phyloP scores from a whole-genome alignment of 2,797 vertebrate species.

The Melanotaenia trifasciata region DNA sequence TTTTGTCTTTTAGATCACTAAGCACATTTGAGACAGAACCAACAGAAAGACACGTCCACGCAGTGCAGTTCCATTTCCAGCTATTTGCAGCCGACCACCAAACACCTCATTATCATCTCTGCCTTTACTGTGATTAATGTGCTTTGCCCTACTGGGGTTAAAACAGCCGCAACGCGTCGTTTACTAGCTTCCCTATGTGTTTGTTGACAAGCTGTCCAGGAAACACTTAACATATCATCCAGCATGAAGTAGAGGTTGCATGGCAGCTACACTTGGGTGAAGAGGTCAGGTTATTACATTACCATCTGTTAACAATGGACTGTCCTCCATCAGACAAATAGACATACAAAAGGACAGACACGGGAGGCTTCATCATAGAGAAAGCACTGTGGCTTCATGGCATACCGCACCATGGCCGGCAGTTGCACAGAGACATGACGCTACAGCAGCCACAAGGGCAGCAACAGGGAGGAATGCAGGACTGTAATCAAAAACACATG shows the following conservation, averaged over 20 bases:
- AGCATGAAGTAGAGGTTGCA: constrained; percentile 50
- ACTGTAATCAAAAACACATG: constrained; percentile 79
- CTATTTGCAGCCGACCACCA: constrained; percentile 68
- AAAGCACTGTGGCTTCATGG: constrained; percentile 55
- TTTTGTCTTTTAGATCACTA: constrained; percentile 14
- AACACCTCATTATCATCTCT: constrained; percentile 81
- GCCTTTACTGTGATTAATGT: constrained; percentile 79
- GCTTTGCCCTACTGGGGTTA: constrained; percentile 77
- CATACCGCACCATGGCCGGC: constrained; percentile 52
- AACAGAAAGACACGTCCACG: constrained; percentile 37
- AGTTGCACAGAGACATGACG: constrained; percentile 62
- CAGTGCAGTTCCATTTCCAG: constrained; percentile 49
- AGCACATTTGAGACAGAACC: constrained; percentile 33
- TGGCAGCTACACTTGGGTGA: constrained; percentile 63
- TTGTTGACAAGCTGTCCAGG: constrained; percentile 83
- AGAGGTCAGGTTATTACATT: constrained; percentile 80
- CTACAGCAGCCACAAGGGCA: constrained; percentile 44
- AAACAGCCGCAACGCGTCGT: constrained; percentile 72
- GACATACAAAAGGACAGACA: constrained; percentile 34
- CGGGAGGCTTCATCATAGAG: constrained; percentile 36
- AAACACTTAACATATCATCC: constrained; percentile 83
- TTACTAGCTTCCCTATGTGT: constrained; percentile 75
- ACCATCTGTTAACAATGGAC: constrained; percentile 79
- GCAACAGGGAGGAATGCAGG: constrained; percentile 61
- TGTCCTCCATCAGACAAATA: constrained; percentile 59